phyloP scores from a whole-genome alignment of 2,888 invertebrate genomes.

The Abscondita cerata region DNA sequence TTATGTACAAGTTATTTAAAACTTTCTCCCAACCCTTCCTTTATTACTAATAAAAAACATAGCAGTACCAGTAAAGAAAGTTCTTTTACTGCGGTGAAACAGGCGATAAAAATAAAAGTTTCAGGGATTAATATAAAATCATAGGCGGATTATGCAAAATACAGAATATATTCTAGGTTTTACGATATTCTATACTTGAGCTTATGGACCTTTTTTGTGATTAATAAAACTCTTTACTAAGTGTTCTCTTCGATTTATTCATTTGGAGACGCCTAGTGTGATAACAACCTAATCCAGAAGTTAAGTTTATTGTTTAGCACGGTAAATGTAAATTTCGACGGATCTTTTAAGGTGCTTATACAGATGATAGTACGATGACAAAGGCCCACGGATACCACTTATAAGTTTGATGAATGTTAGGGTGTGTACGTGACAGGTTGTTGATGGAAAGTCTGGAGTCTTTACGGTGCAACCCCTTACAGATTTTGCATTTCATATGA shows the following conservation, averaged over 20 bases:
- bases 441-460: neutral
- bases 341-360: too few species aligned
- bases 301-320: too few species aligned
- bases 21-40: constrained; percentile 37
- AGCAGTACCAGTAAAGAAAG: constrained; percentile 29
- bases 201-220: constrained; percentile 22
- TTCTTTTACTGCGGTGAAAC: constrained; percentile 33
- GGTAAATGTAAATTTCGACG: too few species aligned
- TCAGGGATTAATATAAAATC: constrained; percentile 37
- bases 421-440: constrained; percentile 6
- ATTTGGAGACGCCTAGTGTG: too few species aligned
- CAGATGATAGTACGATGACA: neutral
- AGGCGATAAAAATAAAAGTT: constrained; percentile 36
- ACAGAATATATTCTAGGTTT: constrained; percentile 29
- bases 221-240: constrained; percentile 23
- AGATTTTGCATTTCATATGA: constrained; percentile 7
- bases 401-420: constrained; percentile 9
- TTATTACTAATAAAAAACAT: constrained; percentile 38
- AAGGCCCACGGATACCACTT: neutral
- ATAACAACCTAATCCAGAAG: too few species aligned
- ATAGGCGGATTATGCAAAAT: constrained; percentile 39
- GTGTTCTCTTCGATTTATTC: neutral
- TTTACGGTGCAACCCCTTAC: neutral
- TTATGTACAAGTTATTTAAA: constrained; percentile 30
- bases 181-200: constrained; percentile 26